Evolutionary conservation across 1,140 invertebrate genomes (phyloP), one percentile per base, ranked within the genome.

Genomic region (Drosophila orena): DNA sequence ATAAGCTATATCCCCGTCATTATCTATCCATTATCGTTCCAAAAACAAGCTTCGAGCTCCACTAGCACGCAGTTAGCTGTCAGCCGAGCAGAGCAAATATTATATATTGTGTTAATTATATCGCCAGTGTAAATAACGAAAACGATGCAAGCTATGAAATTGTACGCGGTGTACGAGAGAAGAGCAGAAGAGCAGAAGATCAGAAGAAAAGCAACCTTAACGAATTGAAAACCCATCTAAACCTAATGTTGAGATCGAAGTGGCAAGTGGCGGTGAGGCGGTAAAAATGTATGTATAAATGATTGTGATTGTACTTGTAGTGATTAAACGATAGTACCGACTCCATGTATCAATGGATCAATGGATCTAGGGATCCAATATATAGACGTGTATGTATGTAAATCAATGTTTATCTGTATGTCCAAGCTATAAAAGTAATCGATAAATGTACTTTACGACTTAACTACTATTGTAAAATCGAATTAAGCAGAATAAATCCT

Each of bases 241-340:
- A 38, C 1, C 37, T 38, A 5, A 38, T 50, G 8, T 27, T 37
- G 34, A 38, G 15, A 38, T 30, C 14, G 57, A 12, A 15, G n/a
- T n/a, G n/a, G 46, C 49, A 52, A 35, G 30, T 52, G 49, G 43
- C 12, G 57, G 27, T 47, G 11, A 17, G 34, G 42, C 42, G 17
- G n/a, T 15, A 35, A 43, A 58, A 50, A 47, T 61, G 74, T 77
- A 77, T 77, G 74, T 71, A 71, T 77, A 77, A 77, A 77, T 72
- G 59, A 77, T 78, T 78, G 76, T 78, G 76, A 78, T 78, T 78
- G 76, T 78, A 78, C 66, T 78, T 78, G 75, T 78, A 78, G 76
- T 65, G 74, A 65, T 71, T 78, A 64, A 77, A 64, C 34, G 35
- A 75, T 76, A 75, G 61, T 42, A 37, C 37, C 46, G 2, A 20